phyloP scores from a whole-genome alignment of 2,888 invertebrate genomes.

The Drosophila subquinaria region DNA sequence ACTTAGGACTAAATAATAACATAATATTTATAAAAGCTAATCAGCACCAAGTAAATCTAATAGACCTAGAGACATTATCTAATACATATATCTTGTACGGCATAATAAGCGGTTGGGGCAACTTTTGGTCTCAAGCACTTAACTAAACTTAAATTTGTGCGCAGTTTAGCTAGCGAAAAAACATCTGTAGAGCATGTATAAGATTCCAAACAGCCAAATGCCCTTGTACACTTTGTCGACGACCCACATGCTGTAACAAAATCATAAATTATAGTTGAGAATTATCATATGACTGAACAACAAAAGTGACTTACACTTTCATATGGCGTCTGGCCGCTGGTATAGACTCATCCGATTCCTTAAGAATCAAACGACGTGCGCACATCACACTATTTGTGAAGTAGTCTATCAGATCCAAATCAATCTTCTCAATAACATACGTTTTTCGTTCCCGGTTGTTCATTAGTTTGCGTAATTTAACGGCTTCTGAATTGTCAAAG shows the following conservation, averaged over 20 bases:
- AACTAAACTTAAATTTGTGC: slow-evolving; percentile 49
- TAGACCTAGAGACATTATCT: slow-evolving; percentile 36
- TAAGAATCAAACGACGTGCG: slow-evolving; percentile 92
- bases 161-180: slow-evolving; percentile 68
- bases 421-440: slow-evolving; percentile 89
- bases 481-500: slow-evolving; percentile 90
- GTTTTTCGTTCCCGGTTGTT: slow-evolving; percentile 89
- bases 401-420: slow-evolving; percentile 92
- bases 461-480: slow-evolving; percentile 87
- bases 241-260: slow-evolving; percentile 92
- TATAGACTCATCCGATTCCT: slow-evolving; percentile 92
- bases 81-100: slow-evolving; percentile 44
- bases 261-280: neutral
- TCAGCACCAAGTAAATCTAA: slow-evolving; percentile 66
- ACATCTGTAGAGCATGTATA: slow-evolving; percentile 85
- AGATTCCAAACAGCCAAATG: slow-evolving; percentile 88
- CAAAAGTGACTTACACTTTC: slow-evolving; percentile 89
- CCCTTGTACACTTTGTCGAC: slow-evolving; percentile 91
- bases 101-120: slow-evolving; percentile 42
- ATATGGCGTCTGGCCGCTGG: slow-evolving; percentile 93
- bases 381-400: slow-evolving; percentile 93
- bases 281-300: neutral
- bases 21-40: slow-evolving; percentile 31
- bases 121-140: slow-evolving; percentile 73
- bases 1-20: slow-evolving; percentile 30